Evolutionary conservation across 1,140 invertebrate species (phyloP).

Genomic region (Neodiprion lecontei): DNA sequence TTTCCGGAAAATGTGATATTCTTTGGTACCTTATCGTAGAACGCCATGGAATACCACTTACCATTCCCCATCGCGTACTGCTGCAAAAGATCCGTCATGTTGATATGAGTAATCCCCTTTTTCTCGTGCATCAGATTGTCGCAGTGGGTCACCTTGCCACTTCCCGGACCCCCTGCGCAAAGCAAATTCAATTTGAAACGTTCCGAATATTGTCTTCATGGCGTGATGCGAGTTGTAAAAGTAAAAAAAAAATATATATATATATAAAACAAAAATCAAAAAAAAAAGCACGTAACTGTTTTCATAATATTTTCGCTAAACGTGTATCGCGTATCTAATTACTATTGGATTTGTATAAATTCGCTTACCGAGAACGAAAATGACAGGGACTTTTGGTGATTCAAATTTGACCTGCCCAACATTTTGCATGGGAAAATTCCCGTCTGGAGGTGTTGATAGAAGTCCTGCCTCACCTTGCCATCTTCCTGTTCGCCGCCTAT

Average conservation of each 20-base stretch:
- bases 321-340: neutral
- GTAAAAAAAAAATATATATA: constrained; percentile 1
- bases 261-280: constrained; percentile 6
- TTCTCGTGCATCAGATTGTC: constrained; percentile 87
- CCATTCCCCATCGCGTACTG: constrained; percentile 88
- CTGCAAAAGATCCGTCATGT: constrained; percentile 88
- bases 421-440: constrained; percentile 76
- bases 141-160: constrained; percentile 92
- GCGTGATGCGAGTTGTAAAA: neutral
- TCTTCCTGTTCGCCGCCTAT: constrained; percentile 58
- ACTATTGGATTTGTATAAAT: neutral
- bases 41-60: constrained; percentile 51
- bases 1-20: too few relatives aligned
- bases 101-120: constrained; percentile 83
- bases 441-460: constrained; percentile 67
- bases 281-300: neutral
- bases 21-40: too few relatives aligned
- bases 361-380: constrained; percentile 82
- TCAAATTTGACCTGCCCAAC: constrained; percentile 81
- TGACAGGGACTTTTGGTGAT: constrained; percentile 81
- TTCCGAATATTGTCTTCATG: neutral
- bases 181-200: constrained; percentile 14
- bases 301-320: neutral
- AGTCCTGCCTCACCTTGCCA: constrained; percentile 58
- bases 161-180: constrained; percentile 80